These are phyloP conservation scores for Nyctibius bracteatus DNA, from an alignment of 2,113 vertebrate genomes.

Conservation along the genomic window DNA sequence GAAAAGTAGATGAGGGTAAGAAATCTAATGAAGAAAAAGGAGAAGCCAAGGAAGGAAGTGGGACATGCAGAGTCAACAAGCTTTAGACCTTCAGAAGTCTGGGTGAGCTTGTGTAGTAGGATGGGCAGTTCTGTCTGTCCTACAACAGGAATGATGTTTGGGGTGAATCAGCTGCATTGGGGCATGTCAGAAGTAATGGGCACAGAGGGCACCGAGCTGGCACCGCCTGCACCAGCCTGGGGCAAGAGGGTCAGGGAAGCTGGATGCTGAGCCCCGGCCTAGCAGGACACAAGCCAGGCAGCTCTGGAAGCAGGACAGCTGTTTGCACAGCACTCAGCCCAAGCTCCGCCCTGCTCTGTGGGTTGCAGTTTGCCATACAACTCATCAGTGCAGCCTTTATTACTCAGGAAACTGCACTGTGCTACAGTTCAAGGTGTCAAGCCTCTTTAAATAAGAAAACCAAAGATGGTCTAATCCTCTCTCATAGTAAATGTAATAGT, in stretches of 20 bases:
- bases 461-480: neutral
- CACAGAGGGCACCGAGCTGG: neutral
- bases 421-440: neutral
- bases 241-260: neutral
- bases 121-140: neutral
- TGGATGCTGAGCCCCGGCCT: neutral
- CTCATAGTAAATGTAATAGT: neutral
- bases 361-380: neutral
- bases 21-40: neutral
- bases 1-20: neutral
- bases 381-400: neutral
- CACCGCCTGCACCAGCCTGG: neutral
- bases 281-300: neutral
- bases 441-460: neutral
- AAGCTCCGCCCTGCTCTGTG: neutral
- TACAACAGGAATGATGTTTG: neutral
- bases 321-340: neutral
- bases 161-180: neutral
- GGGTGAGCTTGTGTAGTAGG: neutral
- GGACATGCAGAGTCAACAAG: neutral
- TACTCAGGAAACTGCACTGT: neutral
- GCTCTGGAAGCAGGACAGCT: neutral
- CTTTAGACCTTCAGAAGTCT: neutral
- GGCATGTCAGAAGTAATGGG: fast-evolving
- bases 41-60: neutral